These are phyloP conservation scores for Forbesichthys agassizii DNA, from an alignment of 2,113 vertebrate species.

Conservation along the genomic window DNA sequence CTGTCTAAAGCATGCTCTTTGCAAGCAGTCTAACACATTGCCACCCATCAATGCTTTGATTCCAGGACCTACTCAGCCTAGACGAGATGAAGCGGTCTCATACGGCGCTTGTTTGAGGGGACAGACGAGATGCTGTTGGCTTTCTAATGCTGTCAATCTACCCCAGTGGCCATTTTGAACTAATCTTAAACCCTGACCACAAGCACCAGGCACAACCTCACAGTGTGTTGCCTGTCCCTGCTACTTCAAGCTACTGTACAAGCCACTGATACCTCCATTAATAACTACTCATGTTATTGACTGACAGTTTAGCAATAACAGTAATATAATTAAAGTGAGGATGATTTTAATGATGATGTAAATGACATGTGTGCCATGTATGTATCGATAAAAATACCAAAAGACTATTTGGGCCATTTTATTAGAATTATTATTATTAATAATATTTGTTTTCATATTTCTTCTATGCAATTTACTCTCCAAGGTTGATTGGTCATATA, in stretches of 20 bases:
- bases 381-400: background rate
- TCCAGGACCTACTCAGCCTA: slow-evolving; percentile 85
- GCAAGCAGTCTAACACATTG: slow-evolving; percentile 46
- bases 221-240: background rate
- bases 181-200: slow-evolving; percentile 11
- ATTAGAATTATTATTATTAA: background rate
- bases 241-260: background rate
- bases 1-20: background rate
- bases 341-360: background rate
- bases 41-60: slow-evolving; percentile 64
- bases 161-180: slow-evolving; percentile 13
- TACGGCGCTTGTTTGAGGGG: slow-evolving; percentile 66
- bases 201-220: slow-evolving; percentile 15
- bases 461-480: slow-evolving; percentile 23
- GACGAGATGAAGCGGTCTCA: slow-evolving; percentile 78
- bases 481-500: slow-evolving; percentile 7
- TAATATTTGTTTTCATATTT: background rate
- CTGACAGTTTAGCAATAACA: background rate
- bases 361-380: background rate
- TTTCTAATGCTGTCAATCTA: slow-evolving; percentile 37
- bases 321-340: background rate
- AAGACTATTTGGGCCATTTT: background rate
- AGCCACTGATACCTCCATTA: slow-evolving; percentile 26
- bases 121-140: slow-evolving; percentile 61
- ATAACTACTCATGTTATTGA: background rate